Evolutionary conservation across 2,113 vertebrate genomes (phyloP).

Genomic region (Bostrychus sinensis): DNA sequence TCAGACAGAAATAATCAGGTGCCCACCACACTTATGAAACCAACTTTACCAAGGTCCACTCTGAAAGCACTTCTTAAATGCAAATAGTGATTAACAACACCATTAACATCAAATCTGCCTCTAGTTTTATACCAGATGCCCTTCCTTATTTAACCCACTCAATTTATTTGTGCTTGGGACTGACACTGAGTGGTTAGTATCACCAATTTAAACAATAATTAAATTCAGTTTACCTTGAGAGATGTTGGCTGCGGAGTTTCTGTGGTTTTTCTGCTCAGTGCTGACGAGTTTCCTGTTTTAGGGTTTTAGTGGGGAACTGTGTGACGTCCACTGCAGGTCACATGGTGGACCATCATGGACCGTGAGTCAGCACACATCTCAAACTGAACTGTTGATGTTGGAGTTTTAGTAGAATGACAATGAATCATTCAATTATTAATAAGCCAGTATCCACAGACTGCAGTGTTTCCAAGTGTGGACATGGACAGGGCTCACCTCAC

Average conservation of each 20-base stretch:
- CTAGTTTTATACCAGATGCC: too few species aligned
- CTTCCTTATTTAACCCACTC: too few species aligned
- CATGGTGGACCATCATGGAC: slow-evolving; percentile 46
- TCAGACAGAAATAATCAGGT: slow-evolving; percentile 15
- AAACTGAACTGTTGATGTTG: background rate
- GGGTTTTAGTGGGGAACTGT: slow-evolving; percentile 52
- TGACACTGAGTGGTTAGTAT: too few species aligned
- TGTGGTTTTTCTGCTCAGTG: slow-evolving; percentile 45
- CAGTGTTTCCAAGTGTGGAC: too few species aligned
- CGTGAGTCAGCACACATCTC: slow-evolving; percentile 27
- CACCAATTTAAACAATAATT: background rate
- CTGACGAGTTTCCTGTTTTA: slow-evolving; percentile 70
- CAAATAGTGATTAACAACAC: too few species aligned
- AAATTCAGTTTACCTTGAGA: slow-evolving; percentile 47
- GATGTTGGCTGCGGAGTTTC: slow-evolving; percentile 34
- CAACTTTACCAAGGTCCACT: background rate
- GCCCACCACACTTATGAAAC: background rate
- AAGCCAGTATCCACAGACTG: too few species aligned
- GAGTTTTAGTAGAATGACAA: background rate
- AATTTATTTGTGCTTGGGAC: too few species aligned
- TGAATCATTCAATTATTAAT: background rate
- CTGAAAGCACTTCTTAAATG: background rate
- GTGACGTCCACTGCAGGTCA: slow-evolving; percentile 58
- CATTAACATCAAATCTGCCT: too few species aligned
- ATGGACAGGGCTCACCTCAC: too few species aligned